Evolutionary conservation across 2,888 invertebrate genomes (phyloP).

Genomic region (Sceliomorpha sp.): DNA sequence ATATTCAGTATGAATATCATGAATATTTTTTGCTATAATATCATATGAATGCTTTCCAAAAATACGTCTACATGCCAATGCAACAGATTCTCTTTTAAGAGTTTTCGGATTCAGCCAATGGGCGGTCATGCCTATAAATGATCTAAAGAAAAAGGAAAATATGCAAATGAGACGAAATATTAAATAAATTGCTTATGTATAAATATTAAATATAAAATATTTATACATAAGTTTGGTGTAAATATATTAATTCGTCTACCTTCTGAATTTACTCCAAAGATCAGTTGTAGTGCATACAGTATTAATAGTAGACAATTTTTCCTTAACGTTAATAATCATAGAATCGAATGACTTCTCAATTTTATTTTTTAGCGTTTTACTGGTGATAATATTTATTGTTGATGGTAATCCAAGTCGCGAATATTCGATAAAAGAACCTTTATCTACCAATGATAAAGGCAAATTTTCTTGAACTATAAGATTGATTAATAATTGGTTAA

Average conservation of each 20-base stretch:
- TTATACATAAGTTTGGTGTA: neutral
- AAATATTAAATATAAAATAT: neutral
- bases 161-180: neutral
- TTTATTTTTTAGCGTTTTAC: constrained; percentile 6
- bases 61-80: neutral
- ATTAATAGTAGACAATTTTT: neutral
- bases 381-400: constrained; percentile 5
- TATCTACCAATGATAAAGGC: constrained; percentile 4
- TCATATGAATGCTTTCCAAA: neutral
- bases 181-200: neutral
- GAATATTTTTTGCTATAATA: constrained; percentile 17
- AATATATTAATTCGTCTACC: neutral
- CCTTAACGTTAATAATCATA: neutral
- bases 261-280: neutral
- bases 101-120: neutral
- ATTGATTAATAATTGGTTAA: neutral
- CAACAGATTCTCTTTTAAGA: neutral
- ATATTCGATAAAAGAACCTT: neutral
- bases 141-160: neutral
- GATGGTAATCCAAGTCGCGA: constrained; percentile 2
- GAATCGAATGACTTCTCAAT: neutral
- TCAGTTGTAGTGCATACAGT: neutral
- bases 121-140: neutral
- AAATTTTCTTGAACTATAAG: constrained; percentile 15
- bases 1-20: constrained; percentile 20